These are phyloP conservation scores for Rhopalosiphum padi DNA, from an alignment of 1,140 invertebrate genomes.

Conservation along the genomic window DNA sequence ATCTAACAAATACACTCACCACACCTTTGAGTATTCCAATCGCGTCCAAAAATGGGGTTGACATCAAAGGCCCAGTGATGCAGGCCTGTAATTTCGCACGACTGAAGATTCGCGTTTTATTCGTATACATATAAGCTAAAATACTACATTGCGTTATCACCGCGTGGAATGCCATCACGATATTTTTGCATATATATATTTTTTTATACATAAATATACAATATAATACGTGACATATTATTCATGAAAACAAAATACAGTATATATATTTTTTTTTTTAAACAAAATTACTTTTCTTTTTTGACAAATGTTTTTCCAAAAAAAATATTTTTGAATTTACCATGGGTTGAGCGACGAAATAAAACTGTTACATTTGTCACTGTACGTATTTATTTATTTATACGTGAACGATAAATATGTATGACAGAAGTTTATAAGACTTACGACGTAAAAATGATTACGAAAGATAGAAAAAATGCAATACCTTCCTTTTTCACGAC, in stretches of 20 bases:
- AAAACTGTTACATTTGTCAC: not conserved
- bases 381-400: not conserved
- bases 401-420: not conserved
- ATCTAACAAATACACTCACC: not conserved
- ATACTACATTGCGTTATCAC: not conserved
- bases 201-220: not conserved
- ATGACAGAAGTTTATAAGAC: not conserved
- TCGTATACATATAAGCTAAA: not conserved
- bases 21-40: not conserved
- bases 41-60: not conserved
- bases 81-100: not conserved
- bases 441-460: not conserved
- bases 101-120: not conserved
- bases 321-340: not conserved
- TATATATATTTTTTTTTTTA: not conserved
- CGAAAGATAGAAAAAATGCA: not conserved
- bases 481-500: not conserved
- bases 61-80: not conserved
- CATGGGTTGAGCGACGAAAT: not conserved
- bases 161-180: not conserved
- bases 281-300: slow-evolving; percentile 19
- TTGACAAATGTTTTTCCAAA: not conserved
- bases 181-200: slow-evolving; percentile 8
- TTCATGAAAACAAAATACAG: slow-evolving; percentile 1
- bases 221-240: not conserved